Evolutionary conservation across 92 coral and sea anemone genomes (phyloP).

Genomic region (Porites lobata): DNA sequence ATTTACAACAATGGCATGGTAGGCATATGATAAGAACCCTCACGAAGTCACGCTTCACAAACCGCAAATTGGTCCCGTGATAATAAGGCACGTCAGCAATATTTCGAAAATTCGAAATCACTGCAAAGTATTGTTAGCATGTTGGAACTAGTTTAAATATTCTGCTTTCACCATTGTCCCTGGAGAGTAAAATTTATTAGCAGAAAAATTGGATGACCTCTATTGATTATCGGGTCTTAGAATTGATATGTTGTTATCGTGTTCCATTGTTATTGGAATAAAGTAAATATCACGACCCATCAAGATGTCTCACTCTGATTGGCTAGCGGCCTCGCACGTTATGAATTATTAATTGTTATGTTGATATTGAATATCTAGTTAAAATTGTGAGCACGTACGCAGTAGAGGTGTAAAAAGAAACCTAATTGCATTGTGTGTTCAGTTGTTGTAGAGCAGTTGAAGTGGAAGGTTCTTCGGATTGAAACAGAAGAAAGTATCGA

Average conservation of each 20-base stretch:
- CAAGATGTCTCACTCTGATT: conserved; percentile 49
- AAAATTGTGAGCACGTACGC: conserved; percentile 66
- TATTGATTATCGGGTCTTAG: conserved; percentile 40
- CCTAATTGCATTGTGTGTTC: conserved; percentile 17
- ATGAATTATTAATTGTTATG: conserved; percentile 76
- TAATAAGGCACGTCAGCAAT: background rate
- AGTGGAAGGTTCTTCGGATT: background rate
- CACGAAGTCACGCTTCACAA: background rate
- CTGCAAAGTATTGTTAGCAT: background rate
- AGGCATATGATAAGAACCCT: background rate
- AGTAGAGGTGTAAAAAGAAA: conserved; percentile 25
- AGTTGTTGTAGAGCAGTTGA: conserved; percentile 43
- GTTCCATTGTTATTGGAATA: conserved; percentile 6
- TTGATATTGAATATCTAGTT: conserved; percentile 40
- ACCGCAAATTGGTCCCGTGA: background rate
- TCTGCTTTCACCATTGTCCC: background rate
- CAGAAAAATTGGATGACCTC: conserved; percentile 47
- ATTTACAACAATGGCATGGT: conserved; percentile 10
- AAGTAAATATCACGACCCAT: conserved; percentile 37
- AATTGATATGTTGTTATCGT: conserved; percentile 42
- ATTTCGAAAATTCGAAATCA: background rate
- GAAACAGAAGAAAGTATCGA: conserved; percentile 4
- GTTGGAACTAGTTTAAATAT: background rate
- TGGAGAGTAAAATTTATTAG: background rate
- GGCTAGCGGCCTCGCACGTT: conserved; percentile 29